A percentile compares a stretch with the other conserved stretches of the same genome.
Evolutionary conservation across 2,797 vertebrate species (phyloP).

Genomic region (Myotis pilosus): DNA sequence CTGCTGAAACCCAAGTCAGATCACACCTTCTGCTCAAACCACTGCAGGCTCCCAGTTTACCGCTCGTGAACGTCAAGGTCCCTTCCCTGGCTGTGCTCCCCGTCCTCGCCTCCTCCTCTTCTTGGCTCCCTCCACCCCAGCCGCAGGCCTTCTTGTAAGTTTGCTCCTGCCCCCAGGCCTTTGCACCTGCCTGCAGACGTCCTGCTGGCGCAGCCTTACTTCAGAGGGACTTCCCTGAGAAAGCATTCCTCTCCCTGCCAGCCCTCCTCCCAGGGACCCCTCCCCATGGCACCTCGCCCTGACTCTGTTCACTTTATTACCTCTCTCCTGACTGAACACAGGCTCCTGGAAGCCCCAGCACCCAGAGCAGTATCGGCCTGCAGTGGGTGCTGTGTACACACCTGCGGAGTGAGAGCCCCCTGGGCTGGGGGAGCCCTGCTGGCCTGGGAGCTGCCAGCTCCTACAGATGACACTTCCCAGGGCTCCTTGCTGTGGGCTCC

Average conservation of each 20-base stretch:
- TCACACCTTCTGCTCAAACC: not conserved
- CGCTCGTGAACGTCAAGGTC: not conserved
- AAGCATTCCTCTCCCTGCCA: not conserved
- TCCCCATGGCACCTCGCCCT: not conserved
- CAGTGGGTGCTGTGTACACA: rapidly evolving
- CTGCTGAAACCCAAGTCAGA: not conserved
- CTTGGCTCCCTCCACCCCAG: not conserved
- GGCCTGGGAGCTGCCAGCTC: not conserved
- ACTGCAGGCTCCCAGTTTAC: not conserved
- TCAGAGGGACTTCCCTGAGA: not conserved
- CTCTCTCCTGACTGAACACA: not conserved
- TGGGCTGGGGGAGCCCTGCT: not conserved
- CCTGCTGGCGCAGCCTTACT: not conserved
- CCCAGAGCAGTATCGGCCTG: not conserved
- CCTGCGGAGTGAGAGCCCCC: not conserved
- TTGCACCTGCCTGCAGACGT: not conserved
- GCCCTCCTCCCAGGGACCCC: not conserved
- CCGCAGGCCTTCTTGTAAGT: not conserved
- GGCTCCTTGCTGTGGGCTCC: not conserved
- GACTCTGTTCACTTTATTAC: not conserved
- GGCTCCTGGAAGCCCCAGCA: not conserved
- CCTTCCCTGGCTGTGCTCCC: not conserved
- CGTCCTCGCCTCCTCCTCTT: rapidly evolving
- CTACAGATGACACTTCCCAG: not conserved
- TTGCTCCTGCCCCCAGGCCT: not conserved